Evolutionary conservation across 2,888 invertebrate species (phyloP).

Genomic region (Frankliniella fusca): DNA sequence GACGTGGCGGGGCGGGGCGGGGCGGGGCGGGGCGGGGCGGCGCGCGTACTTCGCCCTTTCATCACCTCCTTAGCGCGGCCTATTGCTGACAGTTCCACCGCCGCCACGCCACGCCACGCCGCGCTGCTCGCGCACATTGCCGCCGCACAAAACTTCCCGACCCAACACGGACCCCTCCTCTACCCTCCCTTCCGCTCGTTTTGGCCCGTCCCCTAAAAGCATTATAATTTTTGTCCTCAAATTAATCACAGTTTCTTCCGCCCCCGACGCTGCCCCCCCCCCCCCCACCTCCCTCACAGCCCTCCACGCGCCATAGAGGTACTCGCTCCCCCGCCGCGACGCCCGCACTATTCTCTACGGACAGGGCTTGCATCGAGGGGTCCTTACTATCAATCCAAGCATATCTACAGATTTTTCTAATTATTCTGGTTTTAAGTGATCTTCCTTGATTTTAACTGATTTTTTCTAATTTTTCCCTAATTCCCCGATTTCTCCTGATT

Average conservation of each 20-base stretch:
- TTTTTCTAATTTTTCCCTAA: too few relatives aligned
- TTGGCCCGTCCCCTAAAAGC: slow-evolving; percentile 7
- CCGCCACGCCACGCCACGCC: too few relatives aligned
- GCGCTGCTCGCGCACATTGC: slow-evolving; percentile 17
- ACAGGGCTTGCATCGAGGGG: too few relatives aligned
- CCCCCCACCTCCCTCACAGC: neutral
- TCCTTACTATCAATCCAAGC: too few relatives aligned
- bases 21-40: neutral
- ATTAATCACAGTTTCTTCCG: slow-evolving; percentile 22
- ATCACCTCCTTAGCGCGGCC: slow-evolving; percentile 21
- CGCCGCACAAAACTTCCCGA: neutral
- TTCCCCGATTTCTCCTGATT: too few relatives aligned
- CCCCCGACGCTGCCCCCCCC: neutral
- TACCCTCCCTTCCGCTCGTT: neutral
- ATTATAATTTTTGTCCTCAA: slow-evolving; percentile 27
- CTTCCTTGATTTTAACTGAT: too few relatives aligned
- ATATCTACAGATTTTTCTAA: too few relatives aligned
- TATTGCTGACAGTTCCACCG: slow-evolving; percentile 18
- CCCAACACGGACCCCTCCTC: neutral
- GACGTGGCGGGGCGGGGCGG: neutral
- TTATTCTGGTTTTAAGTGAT: too few relatives aligned
- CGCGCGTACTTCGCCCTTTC: slow-evolving; percentile 16
- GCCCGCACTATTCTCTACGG: too few relatives aligned
- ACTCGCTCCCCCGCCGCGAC: too few relatives aligned
- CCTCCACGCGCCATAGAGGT: neutral